A percentile compares a stretch with the other conserved stretches of the same genome.
Evolutionary conservation across 2,888 invertebrate species (phyloP).

Genomic region (Chrysomela aeneicollis): DNA sequence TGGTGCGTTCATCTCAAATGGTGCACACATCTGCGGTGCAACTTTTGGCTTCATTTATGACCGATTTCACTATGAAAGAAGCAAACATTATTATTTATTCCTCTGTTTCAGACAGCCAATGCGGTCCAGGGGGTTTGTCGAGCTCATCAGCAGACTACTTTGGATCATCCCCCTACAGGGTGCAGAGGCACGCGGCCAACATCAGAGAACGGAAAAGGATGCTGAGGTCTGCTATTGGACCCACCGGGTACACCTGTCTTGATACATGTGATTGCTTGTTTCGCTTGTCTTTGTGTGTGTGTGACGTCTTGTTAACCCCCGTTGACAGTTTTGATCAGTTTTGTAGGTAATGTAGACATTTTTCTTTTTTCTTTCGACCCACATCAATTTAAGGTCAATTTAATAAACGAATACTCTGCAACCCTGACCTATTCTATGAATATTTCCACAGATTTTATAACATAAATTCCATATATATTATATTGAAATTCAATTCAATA

Average conservation of each 20-base stretch:
- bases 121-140: slow-evolving; percentile 48
- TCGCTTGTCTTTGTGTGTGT: slow-evolving; percentile 34
- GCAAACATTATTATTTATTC: too few species aligned
- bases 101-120: slow-evolving; percentile 37
- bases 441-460: too few species aligned
- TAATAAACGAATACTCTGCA: too few species aligned
- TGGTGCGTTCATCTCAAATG: too few species aligned
- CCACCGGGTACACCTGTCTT: slow-evolving; percentile 75
- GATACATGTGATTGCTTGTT: slow-evolving; percentile 48
- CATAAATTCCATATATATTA: too few species aligned
- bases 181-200: slow-evolving; percentile 93
- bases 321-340: neutral
- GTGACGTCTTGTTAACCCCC: neutral
- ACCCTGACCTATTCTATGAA: too few species aligned
- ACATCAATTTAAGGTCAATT: too few species aligned
- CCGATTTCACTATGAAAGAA: too few species aligned
- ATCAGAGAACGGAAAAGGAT: slow-evolving; percentile 97
- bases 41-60: too few species aligned
- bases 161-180: slow-evolving; percentile 81
- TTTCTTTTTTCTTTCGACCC: neutral
- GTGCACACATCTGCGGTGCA: too few species aligned
- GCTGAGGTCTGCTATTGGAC: slow-evolving; percentile 89
- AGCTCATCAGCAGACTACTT: slow-evolving; percentile 71
- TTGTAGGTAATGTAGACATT: neutral
- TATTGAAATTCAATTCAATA: too few species aligned